Percentiles rank a stretch among this genome's conserved stretches.
phyloP scores from a whole-genome alignment of 2,888 invertebrate genomes.

The Escarpia spicata region DNA sequence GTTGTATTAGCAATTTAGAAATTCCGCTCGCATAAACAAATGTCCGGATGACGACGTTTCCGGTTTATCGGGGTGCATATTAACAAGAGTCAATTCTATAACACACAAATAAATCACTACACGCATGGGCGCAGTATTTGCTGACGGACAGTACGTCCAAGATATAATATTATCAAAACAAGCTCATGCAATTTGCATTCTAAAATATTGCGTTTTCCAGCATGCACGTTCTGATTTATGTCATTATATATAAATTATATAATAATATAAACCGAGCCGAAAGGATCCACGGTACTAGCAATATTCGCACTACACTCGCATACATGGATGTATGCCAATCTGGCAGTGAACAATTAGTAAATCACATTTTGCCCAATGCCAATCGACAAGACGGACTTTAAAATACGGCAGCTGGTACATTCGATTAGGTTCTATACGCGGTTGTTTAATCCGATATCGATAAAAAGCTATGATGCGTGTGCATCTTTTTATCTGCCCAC shows the following conservation, averaged over 20 bases:
- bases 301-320: background rate
- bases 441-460: slow-evolving; percentile 6
- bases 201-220: too few relatives aligned
- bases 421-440: background rate
- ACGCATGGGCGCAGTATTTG: too few relatives aligned
- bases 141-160: too few relatives aligned
- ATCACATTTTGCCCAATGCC: background rate
- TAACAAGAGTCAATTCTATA: too few relatives aligned
- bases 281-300: background rate
- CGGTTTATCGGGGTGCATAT: too few relatives aligned
- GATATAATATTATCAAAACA: too few relatives aligned
- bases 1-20: background rate
- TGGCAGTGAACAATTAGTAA: background rate
- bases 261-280: background rate
- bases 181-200: too few relatives aligned
- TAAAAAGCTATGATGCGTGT: background rate
- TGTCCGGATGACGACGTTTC: background rate
- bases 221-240: too few relatives aligned
- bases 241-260: background rate
- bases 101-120: too few relatives aligned
- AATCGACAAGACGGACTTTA: background rate
- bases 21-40: slow-evolving; percentile 21
- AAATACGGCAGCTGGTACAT: background rate
- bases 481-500: background rate
- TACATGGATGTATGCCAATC: background rate